Percentiles rank a stretch among this genome's conserved stretches.
Conservation (phyloP, 2,113 vertebrate species). For the Erpornis zantholeuca region DNA sequence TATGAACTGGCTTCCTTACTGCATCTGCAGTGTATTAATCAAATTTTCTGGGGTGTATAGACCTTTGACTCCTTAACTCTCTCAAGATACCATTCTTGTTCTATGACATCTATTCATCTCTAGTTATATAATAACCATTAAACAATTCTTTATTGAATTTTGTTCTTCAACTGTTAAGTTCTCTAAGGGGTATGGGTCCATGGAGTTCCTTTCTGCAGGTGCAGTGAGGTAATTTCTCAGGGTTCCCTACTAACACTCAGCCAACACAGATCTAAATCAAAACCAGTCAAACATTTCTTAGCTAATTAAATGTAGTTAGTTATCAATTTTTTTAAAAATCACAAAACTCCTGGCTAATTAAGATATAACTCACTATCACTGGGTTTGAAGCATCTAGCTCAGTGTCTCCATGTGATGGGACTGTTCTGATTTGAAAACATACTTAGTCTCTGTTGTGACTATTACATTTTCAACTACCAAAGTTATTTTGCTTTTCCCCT, state of each 20-base stretch:
- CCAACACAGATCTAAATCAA: background rate
- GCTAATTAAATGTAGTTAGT: background rate
- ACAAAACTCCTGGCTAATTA: background rate
- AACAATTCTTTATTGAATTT: background rate
- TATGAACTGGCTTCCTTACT: background rate
- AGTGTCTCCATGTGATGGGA: background rate
- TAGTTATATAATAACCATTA: background rate
- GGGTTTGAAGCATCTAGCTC: background rate
- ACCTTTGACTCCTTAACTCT: background rate
- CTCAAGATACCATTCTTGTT: background rate
- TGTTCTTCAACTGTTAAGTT: background rate
- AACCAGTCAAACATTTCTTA: background rate
- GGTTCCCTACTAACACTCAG: background rate
- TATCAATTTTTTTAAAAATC: background rate
- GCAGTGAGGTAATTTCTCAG: background rate
- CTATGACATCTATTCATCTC: background rate
- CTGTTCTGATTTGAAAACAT: background rate
- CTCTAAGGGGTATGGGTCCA: background rate
- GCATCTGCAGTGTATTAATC: background rate
- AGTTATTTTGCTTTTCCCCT: background rate
- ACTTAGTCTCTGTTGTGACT: rapidly evolving
- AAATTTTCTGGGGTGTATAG: background rate
- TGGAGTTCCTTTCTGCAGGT: background rate
- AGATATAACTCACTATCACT: background rate
- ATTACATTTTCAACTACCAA: background rate